These are phyloP conservation scores for Micromesistius poutassou DNA, from an alignment of 2,797 vertebrate genomes.

Conservation along the genomic window DNA sequence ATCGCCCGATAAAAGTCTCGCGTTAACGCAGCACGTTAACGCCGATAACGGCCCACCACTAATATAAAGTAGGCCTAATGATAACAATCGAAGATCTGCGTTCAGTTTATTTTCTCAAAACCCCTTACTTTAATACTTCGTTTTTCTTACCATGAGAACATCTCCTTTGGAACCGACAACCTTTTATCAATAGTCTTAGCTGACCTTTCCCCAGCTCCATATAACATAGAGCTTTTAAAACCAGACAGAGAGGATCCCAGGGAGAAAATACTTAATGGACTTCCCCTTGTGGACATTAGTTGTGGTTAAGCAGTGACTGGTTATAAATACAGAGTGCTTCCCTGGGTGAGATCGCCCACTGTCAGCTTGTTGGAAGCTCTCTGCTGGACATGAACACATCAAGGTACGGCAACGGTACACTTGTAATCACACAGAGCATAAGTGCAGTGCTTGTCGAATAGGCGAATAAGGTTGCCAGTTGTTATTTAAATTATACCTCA, in stretches of 20 bases:
- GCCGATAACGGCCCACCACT: no score
- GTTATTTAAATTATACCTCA: not conserved
- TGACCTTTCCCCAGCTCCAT: not conserved
- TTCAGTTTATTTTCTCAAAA: no score
- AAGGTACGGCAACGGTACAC: slow-evolving; percentile 15
- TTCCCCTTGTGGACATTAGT: slow-evolving; percentile 30
- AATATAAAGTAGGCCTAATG: no score
- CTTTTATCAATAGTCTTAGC: not conserved
- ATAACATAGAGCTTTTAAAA: slow-evolving; percentile 14
- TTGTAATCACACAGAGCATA: not conserved
- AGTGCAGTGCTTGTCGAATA: not conserved
- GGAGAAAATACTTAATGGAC: slow-evolving; percentile 45
- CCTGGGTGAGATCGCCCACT: slow-evolving; percentile 29
- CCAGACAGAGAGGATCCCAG: slow-evolving; percentile 22
- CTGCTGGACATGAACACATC: slow-evolving; percentile 43
- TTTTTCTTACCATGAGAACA: not conserved
- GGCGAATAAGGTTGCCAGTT: not conserved
- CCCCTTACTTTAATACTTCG: no score
- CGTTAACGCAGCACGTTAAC: no score
- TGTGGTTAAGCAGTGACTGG: slow-evolving; percentile 55
- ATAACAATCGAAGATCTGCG: no score
- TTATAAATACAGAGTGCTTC: slow-evolving; percentile 52
- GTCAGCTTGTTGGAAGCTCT: slow-evolving; percentile 48
- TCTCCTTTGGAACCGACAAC: not conserved
- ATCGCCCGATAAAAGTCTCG: no score